Evolutionary conservation across 2,888 invertebrate genomes (phyloP).

Genomic region (Ganaspis brasiliensis): DNA sequence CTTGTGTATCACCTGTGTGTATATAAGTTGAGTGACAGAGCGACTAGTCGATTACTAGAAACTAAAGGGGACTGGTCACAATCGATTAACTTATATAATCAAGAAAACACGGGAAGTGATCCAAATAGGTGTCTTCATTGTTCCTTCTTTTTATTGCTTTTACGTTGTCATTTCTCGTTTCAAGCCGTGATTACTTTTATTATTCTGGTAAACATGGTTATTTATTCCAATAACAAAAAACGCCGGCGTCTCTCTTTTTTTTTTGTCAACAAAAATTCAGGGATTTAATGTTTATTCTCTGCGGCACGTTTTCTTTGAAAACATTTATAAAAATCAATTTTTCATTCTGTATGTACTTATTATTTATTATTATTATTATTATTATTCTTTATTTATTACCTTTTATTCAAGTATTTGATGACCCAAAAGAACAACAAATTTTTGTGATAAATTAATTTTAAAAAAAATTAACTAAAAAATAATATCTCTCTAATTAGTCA

Average conservation of each 20-base stretch:
- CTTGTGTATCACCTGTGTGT: constrained; percentile 68
- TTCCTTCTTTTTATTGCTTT: constrained; percentile 52
- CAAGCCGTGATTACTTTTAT: neutral
- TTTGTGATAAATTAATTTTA: no score
- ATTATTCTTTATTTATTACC: no score
- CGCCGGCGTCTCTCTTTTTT: neutral
- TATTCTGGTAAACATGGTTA: constrained; percentile 47
- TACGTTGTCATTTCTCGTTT: constrained; percentile 32
- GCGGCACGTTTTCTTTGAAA: no score
- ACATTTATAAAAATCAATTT: no score
- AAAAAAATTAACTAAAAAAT: no score
- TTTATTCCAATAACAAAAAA: constrained; percentile 36
- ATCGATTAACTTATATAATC: constrained; percentile 62
- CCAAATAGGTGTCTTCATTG: constrained; percentile 65
- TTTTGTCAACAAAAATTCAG: neutral
- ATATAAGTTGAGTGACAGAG: constrained; percentile 35
- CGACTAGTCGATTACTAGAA: constrained; percentile 49
- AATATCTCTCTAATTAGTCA: no score
- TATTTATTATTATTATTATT: no score
- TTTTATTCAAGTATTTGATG: no score
- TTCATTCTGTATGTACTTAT: no score
- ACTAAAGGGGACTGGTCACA: constrained; percentile 51
- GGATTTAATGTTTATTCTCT: no score
- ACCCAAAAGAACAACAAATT: no score
- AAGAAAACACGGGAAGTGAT: constrained; percentile 64